These are phyloP conservation scores for Oxycera nigricornis DNA, from an alignment of 2,888 invertebrate species.

Conservation along the genomic window DNA sequence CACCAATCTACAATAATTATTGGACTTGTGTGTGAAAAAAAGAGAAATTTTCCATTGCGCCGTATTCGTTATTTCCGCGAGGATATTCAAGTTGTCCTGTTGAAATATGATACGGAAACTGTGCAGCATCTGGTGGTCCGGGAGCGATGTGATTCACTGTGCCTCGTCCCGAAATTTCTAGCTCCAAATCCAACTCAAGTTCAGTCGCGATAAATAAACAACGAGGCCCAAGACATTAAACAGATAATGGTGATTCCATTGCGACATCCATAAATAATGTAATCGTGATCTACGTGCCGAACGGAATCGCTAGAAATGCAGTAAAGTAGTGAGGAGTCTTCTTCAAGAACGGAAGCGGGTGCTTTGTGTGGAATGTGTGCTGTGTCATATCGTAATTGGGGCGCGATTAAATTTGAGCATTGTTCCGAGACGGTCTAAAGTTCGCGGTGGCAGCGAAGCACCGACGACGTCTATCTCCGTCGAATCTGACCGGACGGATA, in stretches of 20 bases:
- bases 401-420: not conserved
- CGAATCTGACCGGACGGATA: not conserved
- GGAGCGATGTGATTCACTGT: not conserved
- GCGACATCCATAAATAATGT: conserved; percentile 6
- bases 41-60: conserved; percentile 22
- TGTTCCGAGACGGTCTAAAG: not conserved
- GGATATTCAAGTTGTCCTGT: not conserved
- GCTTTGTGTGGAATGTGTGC: not conserved
- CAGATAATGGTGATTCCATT: conserved; percentile 33
- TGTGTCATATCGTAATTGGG: not conserved
- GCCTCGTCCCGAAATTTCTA: not conserved
- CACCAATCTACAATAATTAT: not conserved
- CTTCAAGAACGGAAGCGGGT: not conserved
- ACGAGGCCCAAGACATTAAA: not conserved
- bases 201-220: not conserved
- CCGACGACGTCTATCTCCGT: not conserved
- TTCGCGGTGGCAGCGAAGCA: conserved; percentile 7
- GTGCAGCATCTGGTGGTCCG: not conserved
- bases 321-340: too few species aligned
- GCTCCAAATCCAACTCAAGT: not conserved
- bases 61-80: not conserved
- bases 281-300: not conserved
- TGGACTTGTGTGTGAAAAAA: not conserved
- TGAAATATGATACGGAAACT: not conserved
- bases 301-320: conserved; percentile 15